These are phyloP conservation scores for Malacoctenus gilli DNA, from an alignment of 2,797 vertebrate genomes.

Conservation along the genomic window DNA sequence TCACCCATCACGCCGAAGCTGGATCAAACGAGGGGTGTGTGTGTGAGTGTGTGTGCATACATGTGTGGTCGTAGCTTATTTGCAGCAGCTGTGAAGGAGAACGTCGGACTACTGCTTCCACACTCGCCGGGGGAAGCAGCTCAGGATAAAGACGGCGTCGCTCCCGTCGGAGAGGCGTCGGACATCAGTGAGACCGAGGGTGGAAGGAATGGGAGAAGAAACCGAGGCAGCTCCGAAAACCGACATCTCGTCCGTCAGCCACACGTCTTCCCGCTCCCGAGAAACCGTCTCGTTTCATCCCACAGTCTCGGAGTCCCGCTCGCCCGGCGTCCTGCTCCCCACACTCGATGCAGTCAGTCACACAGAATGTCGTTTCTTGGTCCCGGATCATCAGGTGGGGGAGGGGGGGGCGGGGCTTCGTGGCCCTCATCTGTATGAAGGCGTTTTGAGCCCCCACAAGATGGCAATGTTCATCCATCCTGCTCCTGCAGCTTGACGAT, in stretches of 20 bases:
- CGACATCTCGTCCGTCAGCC: constrained; percentile 16
- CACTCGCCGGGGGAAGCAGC: constrained; percentile 70
- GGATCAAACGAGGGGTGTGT: constrained; percentile 6
- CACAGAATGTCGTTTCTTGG: constrained; percentile 60
- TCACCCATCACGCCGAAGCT: too few species aligned
- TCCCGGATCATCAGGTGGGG: constrained; percentile 69
- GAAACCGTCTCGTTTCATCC: constrained; percentile 15
- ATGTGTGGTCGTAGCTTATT: constrained; percentile 72
- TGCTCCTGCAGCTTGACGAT: constrained; percentile 39
- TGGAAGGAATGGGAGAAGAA: constrained; percentile 69
- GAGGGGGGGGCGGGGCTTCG: constrained; percentile 47
- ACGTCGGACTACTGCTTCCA: too few species aligned
- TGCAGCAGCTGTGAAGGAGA: constrained; percentile 68
- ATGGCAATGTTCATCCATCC: constrained; percentile 49
- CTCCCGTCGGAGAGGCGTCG: constrained; percentile 41
- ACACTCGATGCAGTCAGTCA: constrained; percentile 7
- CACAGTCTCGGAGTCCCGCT: constrained; percentile 15
- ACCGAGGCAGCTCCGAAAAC: constrained; percentile 36
- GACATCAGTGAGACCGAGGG: constrained; percentile 63
- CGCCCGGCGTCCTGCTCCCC: too few species aligned
- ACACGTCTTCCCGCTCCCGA: constrained; percentile 29
- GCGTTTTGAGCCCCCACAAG: constrained; percentile 53
- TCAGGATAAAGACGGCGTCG: constrained; percentile 43
- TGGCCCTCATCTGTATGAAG: constrained; percentile 39
- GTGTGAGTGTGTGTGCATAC: constrained; percentile 36